Base-by-base conservation (phyloP, 2,888 invertebrate genomes). In the Diarsia rubi region DNA sequence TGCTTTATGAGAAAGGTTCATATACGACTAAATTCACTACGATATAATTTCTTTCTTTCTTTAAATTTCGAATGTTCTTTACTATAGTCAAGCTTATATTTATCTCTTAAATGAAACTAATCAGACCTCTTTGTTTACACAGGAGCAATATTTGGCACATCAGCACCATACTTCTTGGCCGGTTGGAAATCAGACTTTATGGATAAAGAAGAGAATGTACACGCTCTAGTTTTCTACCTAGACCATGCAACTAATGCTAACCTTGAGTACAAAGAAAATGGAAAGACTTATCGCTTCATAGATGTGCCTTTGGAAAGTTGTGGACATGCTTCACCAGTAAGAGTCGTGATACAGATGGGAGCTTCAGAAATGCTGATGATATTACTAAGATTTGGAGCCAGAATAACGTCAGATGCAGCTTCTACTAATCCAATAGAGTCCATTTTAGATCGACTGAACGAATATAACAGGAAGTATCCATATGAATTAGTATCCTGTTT, bases 131-230 rank as follows among this genome's bases (percentile, higher is more conserved):
- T n/a, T 1, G 37, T 19, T 45, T 59, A 98, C 91, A 93, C 97
- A 89, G 98, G 98, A 5, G 98, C 98, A 16, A 97, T 98, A 79
- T 98, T 98, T 87, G 98, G 98, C 0, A 97, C 98, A 47, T 97
- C 97, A 88, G 98, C 98, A 3, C 98, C 98, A 0, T 98, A 98
- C 89, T 98, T 98, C 85, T 96, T 98, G 82, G 98, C 98, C 0
- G 98, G 98, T 8, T 98, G 98, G 98, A 98, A 98, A 89, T 98
- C 98, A 83, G 98, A 98, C 92, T 98, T 98, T 89, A 97, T 97
- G 84, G 97, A 97, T 89, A 97, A 98, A 91, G 98, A 98, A 90
- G 98, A 98, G 89, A 98, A 98, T 88, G 94, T 98, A 1, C 97
- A 97, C 77, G 98, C 98, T 0, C 92, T 98, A 86, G 97, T 98